Evolutionary conservation across 2,113 vertebrate species (phyloP), one percentile per base, ranked within the genome.

Genomic region (Rhinogobius similis): DNA sequence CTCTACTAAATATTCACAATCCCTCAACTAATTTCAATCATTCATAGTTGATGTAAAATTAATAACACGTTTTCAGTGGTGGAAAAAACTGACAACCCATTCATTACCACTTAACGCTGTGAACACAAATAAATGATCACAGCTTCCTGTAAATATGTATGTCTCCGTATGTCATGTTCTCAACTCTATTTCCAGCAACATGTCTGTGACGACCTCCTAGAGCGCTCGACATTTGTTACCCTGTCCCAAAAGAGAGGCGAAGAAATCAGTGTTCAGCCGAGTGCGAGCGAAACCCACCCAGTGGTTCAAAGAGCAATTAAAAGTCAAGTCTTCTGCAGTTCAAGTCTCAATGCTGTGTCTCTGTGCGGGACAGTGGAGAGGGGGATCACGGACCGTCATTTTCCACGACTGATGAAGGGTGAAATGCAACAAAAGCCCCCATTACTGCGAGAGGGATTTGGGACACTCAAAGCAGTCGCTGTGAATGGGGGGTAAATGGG

Each of bases 361-460:
- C 64, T 63, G 24, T 9, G 69, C 67, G 63, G 64, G 62, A 0
- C 55, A 18, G 36, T 38, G 10, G 38, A n/a, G 61, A 7, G 23
- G 59, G 75, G 41, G 50, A 58, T 63, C 68, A 29, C 67, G 77
- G 68, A 68, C 75, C 79, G 82, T 83, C 63, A 90, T 90, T 88
- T 78, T 86, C 81, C 78, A 85, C 66, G 70, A 82, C 76, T 89
- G 85, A 91, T 88, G 86, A 91, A 90, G 83, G 89, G 87, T 90
- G 87, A 91, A 91, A 91, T 78, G 77, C 79, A 90, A 91, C 86
- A 89, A 90, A 91, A 89, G 82, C 77, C 75, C 70, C 79, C 62
- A 83, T 87, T 87, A 88, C 76, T 8, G 75, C 66, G 58, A 73
- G 62, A 80, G 82, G 85, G 88, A 84, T 83, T 85, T 88, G 68